Evolutionary conservation across 2,888 invertebrate genomes (phyloP), one percentile per base, ranked within the genome.

Genomic region (Penaeus monodon): DNA sequence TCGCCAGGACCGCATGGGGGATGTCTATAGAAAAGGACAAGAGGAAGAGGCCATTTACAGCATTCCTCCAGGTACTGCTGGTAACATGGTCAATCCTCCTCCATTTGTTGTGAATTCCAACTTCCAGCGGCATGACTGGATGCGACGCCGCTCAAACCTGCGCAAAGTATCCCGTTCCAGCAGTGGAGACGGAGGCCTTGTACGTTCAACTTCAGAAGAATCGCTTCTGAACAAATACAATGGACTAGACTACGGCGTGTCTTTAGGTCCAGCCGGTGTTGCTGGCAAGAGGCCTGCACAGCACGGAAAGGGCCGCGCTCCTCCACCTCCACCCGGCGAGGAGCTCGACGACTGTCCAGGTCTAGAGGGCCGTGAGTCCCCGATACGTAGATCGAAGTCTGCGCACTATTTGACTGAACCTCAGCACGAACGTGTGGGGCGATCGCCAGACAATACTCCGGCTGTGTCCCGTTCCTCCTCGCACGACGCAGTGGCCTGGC

Each of bases 81-180:
- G 73, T 38, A 82, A 74, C 44, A 86, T 88, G 76, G 66, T 88
- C 24, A 87, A 87, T 73, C 77, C 88, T 7, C 84, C 86, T 49
- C 93, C 84, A 3, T 89, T 88, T 73, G 88, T 93, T 93, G 91
- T 92, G 93, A 91, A 87, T 92, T 89, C 93, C 4, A 92, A 93
- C 88, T 94, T 94, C 91, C 93, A 94, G 90, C 91, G 94, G 65
- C 93, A 94, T 89, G 94, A 94, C 88, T 94, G 94, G 94, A 92
- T 92, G 91, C 90, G 92, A 49, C 92, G 93, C 84, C 91, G 93
- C 68, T 92, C 92, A 65, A 91, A 91, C 85, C 90, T 91, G 64
- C 90, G 91, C 17, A 90, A 89, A 74, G 88, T 89, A 14, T 84
- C 87, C 7, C 83, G 90, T 29, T 87, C 90, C 49, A 88, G 81